phyloP scores from a whole-genome alignment of 2,113 vertebrate genomes.

The Stigmatopora argus region DNA sequence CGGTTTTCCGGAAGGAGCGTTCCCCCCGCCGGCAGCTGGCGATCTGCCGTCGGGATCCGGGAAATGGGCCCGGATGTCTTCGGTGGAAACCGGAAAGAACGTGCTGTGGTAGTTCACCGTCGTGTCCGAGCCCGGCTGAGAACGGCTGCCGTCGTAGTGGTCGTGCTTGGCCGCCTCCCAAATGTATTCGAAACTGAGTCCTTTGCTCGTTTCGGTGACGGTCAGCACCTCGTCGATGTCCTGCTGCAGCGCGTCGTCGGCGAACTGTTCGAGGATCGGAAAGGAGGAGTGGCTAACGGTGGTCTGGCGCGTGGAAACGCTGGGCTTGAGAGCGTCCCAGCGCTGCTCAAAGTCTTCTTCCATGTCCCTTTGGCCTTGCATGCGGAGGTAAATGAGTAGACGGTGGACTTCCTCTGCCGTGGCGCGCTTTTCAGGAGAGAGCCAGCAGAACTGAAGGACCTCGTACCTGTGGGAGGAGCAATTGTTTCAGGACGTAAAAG shows the following conservation, averaged over 20 bases:
- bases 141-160: constrained; percentile 80
- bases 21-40: constrained; percentile 55
- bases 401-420: constrained; percentile 91
- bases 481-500: background rate
- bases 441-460: constrained; percentile 93
- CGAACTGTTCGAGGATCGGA: constrained; percentile 90
- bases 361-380: constrained; percentile 90
- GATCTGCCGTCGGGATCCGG: constrained; percentile 62
- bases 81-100: constrained; percentile 83
- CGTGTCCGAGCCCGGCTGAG: constrained; percentile 71
- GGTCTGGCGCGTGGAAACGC: constrained; percentile 72
- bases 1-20: constrained; percentile 64
- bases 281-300: constrained; percentile 81
- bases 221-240: constrained; percentile 95
- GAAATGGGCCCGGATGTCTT: constrained; percentile 80
- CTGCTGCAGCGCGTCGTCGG: constrained; percentile 78
- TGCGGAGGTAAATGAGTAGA: constrained; percentile 86
- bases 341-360: constrained; percentile 91
- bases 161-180: constrained; percentile 95
- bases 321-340: constrained; percentile 90
- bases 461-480: constrained; percentile 78
- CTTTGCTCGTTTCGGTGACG: constrained; percentile 91
- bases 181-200: constrained; percentile 93
- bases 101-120: constrained; percentile 85
- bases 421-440: constrained; percentile 84